These are phyloP conservation scores for Oconnorella tubifera DNA, from an alignment of 2,888 invertebrate species.

Conservation along the genomic window DNA sequence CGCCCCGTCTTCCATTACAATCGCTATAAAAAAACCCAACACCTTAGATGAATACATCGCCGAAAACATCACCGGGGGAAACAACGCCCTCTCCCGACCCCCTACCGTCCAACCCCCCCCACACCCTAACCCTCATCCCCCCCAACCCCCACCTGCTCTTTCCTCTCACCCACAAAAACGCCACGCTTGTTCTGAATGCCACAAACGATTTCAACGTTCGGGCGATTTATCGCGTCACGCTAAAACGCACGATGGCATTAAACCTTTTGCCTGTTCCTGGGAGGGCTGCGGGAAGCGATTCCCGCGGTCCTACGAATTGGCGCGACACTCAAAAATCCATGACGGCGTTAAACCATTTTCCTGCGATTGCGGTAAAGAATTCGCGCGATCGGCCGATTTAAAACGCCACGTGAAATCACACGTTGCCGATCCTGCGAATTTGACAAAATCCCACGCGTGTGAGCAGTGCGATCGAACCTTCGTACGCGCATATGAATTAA, in stretches of 20 bases:
- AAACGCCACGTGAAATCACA: not conserved
- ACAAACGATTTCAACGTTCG: conserved; percentile 5
- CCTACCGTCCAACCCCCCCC: not conserved
- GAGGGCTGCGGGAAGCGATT: conserved; percentile 64
- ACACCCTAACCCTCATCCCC: not conserved
- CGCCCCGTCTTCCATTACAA: not conserved
- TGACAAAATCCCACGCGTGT: not conserved
- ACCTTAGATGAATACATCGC: not conserved
- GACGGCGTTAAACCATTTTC: conserved; percentile 49
- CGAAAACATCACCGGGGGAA: not conserved
- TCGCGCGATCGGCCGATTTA: conserved; percentile 4
- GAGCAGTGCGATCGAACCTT: not conserved
- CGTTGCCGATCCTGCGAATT: not conserved
- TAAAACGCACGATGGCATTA: conserved; percentile 4
- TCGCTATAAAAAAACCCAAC: not conserved
- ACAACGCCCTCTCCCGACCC: not conserved
- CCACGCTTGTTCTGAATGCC: not conserved
- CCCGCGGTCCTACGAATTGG: conserved; percentile 66
- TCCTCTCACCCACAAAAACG: conserved; percentile 1
- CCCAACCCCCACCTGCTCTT: not conserved
- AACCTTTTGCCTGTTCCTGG: conserved; percentile 66
- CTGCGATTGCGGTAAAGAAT: conserved; percentile 3
- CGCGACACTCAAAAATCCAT: conserved; percentile 65
- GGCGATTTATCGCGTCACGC: conserved; percentile 6
- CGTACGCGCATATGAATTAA: conserved; percentile 1